Conservation (phyloP, 1,140 invertebrate genomes). For the Cotesia glomerata region DNA sequence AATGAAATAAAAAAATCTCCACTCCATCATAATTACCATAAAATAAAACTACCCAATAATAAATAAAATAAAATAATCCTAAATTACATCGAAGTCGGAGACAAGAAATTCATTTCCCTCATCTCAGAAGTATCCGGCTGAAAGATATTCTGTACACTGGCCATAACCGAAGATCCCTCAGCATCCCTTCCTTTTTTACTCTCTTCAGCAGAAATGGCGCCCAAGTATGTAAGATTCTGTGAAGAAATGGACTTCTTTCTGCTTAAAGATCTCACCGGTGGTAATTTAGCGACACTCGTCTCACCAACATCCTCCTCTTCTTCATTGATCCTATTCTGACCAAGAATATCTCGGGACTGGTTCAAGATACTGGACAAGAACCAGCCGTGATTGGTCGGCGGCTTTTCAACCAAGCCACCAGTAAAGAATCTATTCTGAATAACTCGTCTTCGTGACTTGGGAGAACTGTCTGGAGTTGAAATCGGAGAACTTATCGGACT, state of each 20-base stretch:
- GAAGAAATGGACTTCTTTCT: slow-evolving; percentile 61
- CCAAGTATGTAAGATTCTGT: slow-evolving; percentile 61
- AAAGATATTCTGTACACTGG: slow-evolving; percentile 40
- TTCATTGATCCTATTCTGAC: slow-evolving; percentile 49
- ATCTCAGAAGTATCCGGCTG: slow-evolving; percentile 75
- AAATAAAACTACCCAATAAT: background rate
- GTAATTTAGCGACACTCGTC: background rate
- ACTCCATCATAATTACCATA: background rate
- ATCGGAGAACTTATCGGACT: slow-evolving; percentile 70
- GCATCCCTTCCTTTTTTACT: background rate
- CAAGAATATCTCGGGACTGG: slow-evolving; percentile 51
- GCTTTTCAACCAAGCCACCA: slow-evolving; percentile 52
- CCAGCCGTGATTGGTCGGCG: slow-evolving; percentile 56
- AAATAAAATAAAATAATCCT: background rate
- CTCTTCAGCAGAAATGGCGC: slow-evolving; percentile 32
- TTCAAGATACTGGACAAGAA: slow-evolving; percentile 63
- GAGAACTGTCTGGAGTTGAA: slow-evolving; percentile 66
- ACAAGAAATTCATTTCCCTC: slow-evolving; percentile 84
- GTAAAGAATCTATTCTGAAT: slow-evolving; percentile 64
- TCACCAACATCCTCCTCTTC: slow-evolving; percentile 48
- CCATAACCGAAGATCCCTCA: no score
- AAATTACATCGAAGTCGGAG: slow-evolving; percentile 78
- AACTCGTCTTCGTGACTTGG: slow-evolving; percentile 52
- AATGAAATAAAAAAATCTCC: background rate
- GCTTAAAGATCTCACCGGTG: slow-evolving; percentile 39